Evolutionary conservation across 2,888 invertebrate genomes (phyloP), one percentile per base, ranked within the genome.

Genomic region (Synanthedon vespiformis): DNA sequence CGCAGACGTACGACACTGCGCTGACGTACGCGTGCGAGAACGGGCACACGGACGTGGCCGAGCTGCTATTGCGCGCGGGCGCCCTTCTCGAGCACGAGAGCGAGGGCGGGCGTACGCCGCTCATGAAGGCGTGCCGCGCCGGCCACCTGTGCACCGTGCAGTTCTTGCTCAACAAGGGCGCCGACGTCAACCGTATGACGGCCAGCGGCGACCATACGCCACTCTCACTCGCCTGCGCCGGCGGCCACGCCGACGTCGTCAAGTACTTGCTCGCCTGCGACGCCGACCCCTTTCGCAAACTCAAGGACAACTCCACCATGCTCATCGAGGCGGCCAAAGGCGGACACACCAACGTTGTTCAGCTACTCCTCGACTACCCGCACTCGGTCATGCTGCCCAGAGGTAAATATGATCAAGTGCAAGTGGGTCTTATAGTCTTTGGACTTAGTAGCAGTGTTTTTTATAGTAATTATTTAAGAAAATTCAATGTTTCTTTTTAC

Each of bases 241-340:
- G 98, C 58, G 99, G 99, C 2, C 98, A 98, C 85, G 91, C 95
- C 61, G 91, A 94, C 61, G 96, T 98, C 51, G 98, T 98, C 22
- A 96, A 98, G 86, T 89, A 96, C 68, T 89, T 99, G 59, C 90
- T 99, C 57, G 92, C 94, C 52, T 93, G 95, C 83, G 94, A 95
- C 64, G 98, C 98, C 48, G 96, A 99, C 88, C 97, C 97, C 51
- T 95, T 95, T 81, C 96, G 98, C 87, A 97, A 96, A 86, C 91
- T 99, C 51, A 98, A 98, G 90, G 99, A 99, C 86, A 98, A 98
- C 80, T 97, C 97, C 56, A 98, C 98, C 53, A 99, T 98, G 94
- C 90, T 99, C 63, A 98, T 99, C 67, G 99, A 99, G 85, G 99
- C 98, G 51, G 95, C 99, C 50, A 98, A 98, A 85, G 98, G 98